Conservation (phyloP, 2,888 invertebrate species). For the Oasisia sp. region DNA sequence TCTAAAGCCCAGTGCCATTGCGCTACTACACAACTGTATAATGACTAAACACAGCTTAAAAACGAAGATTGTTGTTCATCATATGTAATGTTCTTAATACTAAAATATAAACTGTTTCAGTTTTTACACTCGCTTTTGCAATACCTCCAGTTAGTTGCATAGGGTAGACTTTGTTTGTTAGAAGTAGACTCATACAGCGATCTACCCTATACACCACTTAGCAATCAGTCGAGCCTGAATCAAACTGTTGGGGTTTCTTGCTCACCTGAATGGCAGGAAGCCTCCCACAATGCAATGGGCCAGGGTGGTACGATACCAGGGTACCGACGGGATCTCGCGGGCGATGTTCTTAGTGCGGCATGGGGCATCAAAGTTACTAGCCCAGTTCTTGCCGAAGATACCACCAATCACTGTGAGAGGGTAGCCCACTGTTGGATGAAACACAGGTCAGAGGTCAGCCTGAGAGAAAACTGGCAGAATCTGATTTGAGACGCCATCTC, state of each 20-base stretch:
- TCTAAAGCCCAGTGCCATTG: too few relatives aligned
- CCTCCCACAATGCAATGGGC: constrained; percentile 69
- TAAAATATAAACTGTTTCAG: too few relatives aligned
- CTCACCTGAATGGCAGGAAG: constrained; percentile 69
- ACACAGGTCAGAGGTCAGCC: not conserved
- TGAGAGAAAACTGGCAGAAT: not conserved
- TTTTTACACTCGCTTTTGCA: too few relatives aligned
- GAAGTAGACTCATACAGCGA: not conserved
- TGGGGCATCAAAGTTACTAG: constrained; percentile 66
- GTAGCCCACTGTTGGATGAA: constrained; percentile 66
- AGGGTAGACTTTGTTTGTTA: not conserved
- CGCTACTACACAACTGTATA: too few relatives aligned
- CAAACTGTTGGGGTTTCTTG: not conserved
- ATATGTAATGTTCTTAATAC: too few relatives aligned
- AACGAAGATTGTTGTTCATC: too few relatives aligned
- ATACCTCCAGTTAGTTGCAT: too few relatives aligned
- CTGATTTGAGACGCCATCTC: too few relatives aligned
- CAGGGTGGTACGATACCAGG: constrained; percentile 66
- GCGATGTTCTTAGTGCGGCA: constrained; percentile 69
- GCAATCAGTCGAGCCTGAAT: not conserved
- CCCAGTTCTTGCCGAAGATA: constrained; percentile 68
- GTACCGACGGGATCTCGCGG: constrained; percentile 67
- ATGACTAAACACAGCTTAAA: too few relatives aligned
- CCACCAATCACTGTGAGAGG: constrained; percentile 69
- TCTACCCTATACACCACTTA: not conserved